These are phyloP conservation scores for Meteorus colon DNA, from an alignment of 2,888 invertebrate genomes.

Conservation along the genomic window DNA sequence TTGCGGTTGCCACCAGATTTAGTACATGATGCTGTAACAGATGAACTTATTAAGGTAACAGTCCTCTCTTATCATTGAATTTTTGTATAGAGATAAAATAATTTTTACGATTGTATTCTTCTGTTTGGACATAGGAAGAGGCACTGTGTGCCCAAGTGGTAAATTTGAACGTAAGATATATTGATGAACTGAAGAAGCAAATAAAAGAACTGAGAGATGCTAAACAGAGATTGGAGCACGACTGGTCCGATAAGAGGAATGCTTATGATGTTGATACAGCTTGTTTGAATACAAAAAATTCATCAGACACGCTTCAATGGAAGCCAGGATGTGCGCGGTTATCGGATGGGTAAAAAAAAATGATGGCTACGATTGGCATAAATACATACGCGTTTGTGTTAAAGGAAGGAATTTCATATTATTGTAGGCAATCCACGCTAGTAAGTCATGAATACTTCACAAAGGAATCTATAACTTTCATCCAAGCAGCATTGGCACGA, in stretches of 20 bases:
- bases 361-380: background rate
- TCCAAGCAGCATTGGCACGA: constrained; percentile 74
- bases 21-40: constrained; percentile 83
- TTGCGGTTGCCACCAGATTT: constrained; percentile 80
- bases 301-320: constrained; percentile 73
- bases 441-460: constrained; percentile 75
- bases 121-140: constrained; percentile 56
- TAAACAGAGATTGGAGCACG: constrained; percentile 75
- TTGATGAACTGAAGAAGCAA: constrained; percentile 67
- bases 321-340: constrained; percentile 75
- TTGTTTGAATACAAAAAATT: constrained; percentile 72
- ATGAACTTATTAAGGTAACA: constrained; percentile 80
- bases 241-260: constrained; percentile 77
- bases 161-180: constrained; percentile 58
- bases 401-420: background rate
- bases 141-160: constrained; percentile 62
- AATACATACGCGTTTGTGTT: background rate
- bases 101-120: background rate
- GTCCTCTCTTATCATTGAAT: background rate
- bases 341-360: constrained; percentile 72
- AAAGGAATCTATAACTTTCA: constrained; percentile 73
- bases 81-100: background rate
- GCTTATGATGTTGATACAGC: constrained; percentile 74
- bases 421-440: constrained; percentile 74
- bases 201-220: constrained; percentile 73